Conservation (phyloP, 2,113 vertebrate genomes). For the Urocynchramus pylzowi region DNA sequence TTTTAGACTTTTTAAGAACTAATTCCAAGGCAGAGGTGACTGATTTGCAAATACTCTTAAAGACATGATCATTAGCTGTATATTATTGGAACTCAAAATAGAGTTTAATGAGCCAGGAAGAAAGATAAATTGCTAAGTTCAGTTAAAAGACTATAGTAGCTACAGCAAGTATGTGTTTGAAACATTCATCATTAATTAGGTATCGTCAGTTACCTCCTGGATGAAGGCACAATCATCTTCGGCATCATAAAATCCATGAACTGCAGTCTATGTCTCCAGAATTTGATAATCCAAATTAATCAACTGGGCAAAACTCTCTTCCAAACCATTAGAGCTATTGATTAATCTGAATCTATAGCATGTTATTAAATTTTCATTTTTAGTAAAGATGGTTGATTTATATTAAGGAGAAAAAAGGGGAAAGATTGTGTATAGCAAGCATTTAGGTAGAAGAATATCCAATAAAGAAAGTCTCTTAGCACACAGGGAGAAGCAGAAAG, state of each 20-base stretch:
- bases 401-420: neutral
- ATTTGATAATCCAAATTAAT: constrained; percentile 37
- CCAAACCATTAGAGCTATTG: neutral
- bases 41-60: constrained; percentile 15
- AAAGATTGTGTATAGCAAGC: neutral
- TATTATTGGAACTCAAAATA: constrained; percentile 21
- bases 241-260: constrained; percentile 26
- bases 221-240: constrained; percentile 6
- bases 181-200: constrained; percentile 35
- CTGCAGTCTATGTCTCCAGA: neutral
- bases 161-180: neutral
- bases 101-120: constrained; percentile 14
- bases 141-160: neutral
- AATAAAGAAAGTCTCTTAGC: neutral
- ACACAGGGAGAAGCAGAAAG: neutral
- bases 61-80: neutral
- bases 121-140: constrained; percentile 21
- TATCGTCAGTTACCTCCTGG: constrained; percentile 10
- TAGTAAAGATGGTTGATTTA: constrained; percentile 3
- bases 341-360: neutral
- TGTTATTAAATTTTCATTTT: constrained; percentile 11
- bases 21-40: neutral
- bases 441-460: neutral
- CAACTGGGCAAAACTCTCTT: neutral
- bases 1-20: neutral